Evolutionary conservation across 64 coral and sea anemone genomes (phyloP), one percentile per base, ranked within the genome.

Genomic region (Dendrophyllia cribrosa): DNA sequence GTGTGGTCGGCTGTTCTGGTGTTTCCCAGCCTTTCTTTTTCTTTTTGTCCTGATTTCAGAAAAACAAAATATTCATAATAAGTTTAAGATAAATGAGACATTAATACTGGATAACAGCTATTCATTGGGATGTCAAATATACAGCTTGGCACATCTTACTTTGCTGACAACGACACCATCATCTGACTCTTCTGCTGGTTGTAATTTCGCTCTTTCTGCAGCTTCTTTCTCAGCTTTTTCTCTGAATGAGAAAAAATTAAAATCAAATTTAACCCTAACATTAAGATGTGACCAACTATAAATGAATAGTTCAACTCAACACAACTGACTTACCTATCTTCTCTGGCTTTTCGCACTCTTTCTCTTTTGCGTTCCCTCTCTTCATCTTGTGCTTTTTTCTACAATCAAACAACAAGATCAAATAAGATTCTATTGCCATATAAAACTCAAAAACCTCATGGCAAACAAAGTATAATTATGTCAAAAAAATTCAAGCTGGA

Each of bases 211-310:
- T 51, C 47, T 86, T 16, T 96, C 95, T 20, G 95, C 95, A 16
- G 95, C 95, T 79, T 96, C 95, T 46, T 43, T 72, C 53, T 96
- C 95, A n/a, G 86, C 95, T 75, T 72, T 93, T 69, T 96, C 95
- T 66, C 95, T 96, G 44, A 49, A 22, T n/a, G 20, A 3, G 25
- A 71, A 20, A 86, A 68, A 86, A 48, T 51, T 24, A 19, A 86
- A 22, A 15, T 22, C 13, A 25, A 65, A 9, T 12, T 46, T 2
- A 24, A 63, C 17, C 0, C 2, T 1, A 52, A 34, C 34, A 34
- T 34, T 34, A 34, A 34, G 34, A 34, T 34, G 34, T 34, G 34
- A 34, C 34, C 34, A 34, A 34, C 34, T 34, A 34, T 34, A 34
- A 34, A 34, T 34, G 34, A 34, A 34, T 34, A 34, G 34, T 34